These are phyloP conservation scores for Meriones unguiculatus DNA, from an alignment of 2,113 vertebrate genomes.

Conservation along the genomic window DNA sequence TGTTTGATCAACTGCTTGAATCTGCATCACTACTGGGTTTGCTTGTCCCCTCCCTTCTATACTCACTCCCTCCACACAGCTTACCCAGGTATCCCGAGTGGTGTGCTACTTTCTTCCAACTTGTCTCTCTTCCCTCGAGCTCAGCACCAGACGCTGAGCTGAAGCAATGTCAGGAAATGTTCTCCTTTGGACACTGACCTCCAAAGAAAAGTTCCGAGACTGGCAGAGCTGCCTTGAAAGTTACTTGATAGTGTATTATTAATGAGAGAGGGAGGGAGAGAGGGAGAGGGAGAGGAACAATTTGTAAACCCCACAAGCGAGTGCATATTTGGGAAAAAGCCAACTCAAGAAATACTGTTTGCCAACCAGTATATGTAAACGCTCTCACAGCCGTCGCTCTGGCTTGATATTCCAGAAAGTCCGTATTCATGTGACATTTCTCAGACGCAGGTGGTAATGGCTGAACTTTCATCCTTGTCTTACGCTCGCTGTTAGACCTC, in stretches of 20 bases:
- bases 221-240: conserved; percentile 44
- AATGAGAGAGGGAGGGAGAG: not conserved
- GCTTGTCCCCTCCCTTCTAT: not conserved
- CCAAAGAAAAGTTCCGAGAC: conserved; percentile 67
- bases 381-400: conserved; percentile 12
- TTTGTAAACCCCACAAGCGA: not conserved
- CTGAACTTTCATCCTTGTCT: conserved; percentile 52
- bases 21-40: not conserved
- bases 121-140: conserved; percentile 58
- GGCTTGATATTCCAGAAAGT: conserved; percentile 49
- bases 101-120: conserved; percentile 17
- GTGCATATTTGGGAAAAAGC: conserved; percentile 44
- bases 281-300: not conserved
- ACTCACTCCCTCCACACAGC: not conserved
- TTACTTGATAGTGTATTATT: not conserved
- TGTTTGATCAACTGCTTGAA: not conserved
- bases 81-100: conserved; percentile 8
- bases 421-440: conserved; percentile 39
- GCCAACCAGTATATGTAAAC: conserved; percentile 18
- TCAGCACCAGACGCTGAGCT: not conserved
- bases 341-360: conserved; percentile 49
- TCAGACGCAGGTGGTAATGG: conserved; percentile 48
- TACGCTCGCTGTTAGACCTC: conserved; percentile 34
- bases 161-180: conserved; percentile 70
- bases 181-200: conserved; percentile 68